Percentiles rank a stretch among this genome's conserved stretches.
These are phyloP conservation scores for Acleris emargana DNA, from an alignment of 2,888 invertebrate species.

Conservation along the genomic window DNA sequence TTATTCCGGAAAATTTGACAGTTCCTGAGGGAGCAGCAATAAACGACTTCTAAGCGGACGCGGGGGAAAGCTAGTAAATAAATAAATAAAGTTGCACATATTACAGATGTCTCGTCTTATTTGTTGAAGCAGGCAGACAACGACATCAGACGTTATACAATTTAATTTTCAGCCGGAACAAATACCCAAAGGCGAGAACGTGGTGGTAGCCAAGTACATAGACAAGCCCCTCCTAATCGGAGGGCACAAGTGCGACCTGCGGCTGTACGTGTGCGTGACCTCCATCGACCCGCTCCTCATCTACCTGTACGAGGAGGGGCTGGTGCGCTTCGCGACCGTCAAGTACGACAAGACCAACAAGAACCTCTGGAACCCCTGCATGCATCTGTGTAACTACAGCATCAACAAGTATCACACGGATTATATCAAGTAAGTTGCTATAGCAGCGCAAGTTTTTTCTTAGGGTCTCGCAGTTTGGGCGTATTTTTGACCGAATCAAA, in stretches of 20 bases:
- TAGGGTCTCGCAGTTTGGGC: no score
- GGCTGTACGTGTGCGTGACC: constrained; percentile 97
- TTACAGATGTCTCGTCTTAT: no score
- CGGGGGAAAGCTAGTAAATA: no score
- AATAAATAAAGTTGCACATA: no score
- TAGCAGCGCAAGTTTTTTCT: no score
- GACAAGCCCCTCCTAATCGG: constrained; percentile 94
- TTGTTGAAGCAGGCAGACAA: no score
- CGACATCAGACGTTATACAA: neutral
- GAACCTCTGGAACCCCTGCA: constrained; percentile 97
- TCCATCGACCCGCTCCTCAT: constrained; percentile 97
- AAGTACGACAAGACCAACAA: constrained; percentile 96
- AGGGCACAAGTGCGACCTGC: constrained; percentile 97
- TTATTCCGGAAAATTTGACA: no score
- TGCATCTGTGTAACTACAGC: constrained; percentile 99
- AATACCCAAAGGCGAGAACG: constrained; percentile 94
- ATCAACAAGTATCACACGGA: constrained; percentile 98
- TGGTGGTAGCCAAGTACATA: constrained; percentile 95
- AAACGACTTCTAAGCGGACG: no score
- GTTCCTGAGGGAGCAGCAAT: no score
- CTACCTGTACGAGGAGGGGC: constrained; percentile 97
- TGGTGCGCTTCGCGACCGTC: constrained; percentile 97
- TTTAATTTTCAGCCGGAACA: constrained; percentile 89
- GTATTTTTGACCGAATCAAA: no score
- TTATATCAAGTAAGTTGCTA: constrained; percentile 92